These are phyloP conservation scores for Lasioglossum baleicum DNA, from an alignment of 1,140 invertebrate genomes.

Conservation along the genomic window DNA sequence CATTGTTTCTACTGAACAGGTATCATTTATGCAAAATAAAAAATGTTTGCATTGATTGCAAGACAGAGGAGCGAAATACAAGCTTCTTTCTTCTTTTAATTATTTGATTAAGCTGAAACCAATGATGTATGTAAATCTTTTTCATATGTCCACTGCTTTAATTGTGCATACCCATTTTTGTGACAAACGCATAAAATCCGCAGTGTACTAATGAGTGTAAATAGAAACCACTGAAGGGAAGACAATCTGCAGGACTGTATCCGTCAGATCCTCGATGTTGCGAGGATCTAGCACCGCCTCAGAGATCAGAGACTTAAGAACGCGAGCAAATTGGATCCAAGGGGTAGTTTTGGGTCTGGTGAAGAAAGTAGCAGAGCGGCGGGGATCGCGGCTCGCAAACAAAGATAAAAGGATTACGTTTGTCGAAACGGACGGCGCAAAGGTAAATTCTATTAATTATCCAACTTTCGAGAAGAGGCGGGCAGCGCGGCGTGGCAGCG, in stretches of 20 bases:
- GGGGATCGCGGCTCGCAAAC: no score
- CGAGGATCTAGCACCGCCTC: not conserved
- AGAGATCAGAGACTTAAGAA: not conserved
- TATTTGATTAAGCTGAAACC: no score
- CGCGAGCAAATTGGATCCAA: conserved; percentile 13
- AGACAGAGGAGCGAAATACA: no score
- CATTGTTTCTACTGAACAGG: no score
- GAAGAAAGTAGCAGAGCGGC: not conserved
- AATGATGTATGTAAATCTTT: no score
- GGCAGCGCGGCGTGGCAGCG: not conserved
- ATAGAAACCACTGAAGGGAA: not conserved
- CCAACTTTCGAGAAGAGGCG: not conserved
- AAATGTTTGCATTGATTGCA: no score
- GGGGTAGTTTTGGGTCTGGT: not conserved
- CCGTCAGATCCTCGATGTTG: not conserved
- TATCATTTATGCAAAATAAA: no score
- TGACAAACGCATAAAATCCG: no score
- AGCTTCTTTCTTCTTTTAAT: no score
- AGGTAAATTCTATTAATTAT: conserved; percentile 35
- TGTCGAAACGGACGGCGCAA: conserved; percentile 9
- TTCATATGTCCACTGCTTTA: no score
- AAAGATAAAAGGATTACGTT: conserved; percentile 22
- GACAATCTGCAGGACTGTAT: not conserved
- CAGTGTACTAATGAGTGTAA: not conserved
- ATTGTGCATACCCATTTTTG: no score